These are phyloP conservation scores for Bugula neritina DNA, from an alignment of 2,888 invertebrate genomes.

Conservation along the genomic window DNA sequence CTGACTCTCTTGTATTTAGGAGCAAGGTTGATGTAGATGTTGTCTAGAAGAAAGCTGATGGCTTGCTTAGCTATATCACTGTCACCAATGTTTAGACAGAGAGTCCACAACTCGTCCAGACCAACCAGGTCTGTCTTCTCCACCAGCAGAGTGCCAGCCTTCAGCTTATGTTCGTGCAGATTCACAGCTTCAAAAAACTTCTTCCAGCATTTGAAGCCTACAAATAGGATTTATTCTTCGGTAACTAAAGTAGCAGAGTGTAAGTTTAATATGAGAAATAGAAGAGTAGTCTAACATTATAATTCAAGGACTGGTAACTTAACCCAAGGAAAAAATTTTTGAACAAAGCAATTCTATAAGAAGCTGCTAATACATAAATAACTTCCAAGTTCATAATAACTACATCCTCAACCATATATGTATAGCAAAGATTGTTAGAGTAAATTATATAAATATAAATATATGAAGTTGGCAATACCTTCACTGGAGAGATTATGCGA, in stretches of 20 bases:
- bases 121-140: slow-evolving; percentile 55
- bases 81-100: slow-evolving; percentile 54
- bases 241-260: too few relatives aligned
- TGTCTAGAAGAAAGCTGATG: slow-evolving; percentile 52
- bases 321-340: too few relatives aligned
- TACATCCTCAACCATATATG: too few relatives aligned
- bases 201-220: slow-evolving; percentile 54
- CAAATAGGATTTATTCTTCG: background rate
- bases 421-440: too few relatives aligned
- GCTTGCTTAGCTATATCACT: slow-evolving; percentile 53
- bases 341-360: too few relatives aligned
- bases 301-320: too few relatives aligned
- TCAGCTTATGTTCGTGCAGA: slow-evolving; percentile 50
- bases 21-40: slow-evolving; percentile 53
- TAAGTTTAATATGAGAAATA: too few relatives aligned
- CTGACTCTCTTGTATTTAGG: slow-evolving; percentile 50
- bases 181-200: slow-evolving; percentile 56
- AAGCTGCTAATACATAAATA: too few relatives aligned
- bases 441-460: too few relatives aligned
- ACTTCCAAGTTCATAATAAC: too few relatives aligned
- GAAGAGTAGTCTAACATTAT: too few relatives aligned
- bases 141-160: slow-evolving; percentile 45
- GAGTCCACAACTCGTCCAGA: slow-evolving; percentile 55
- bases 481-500: slow-evolving; percentile 50
- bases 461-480: slow-evolving; percentile 42